Evolutionary conservation across 92 coral and sea anemone species (phyloP).

Genomic region (Micromussa lordhowensis): DNA sequence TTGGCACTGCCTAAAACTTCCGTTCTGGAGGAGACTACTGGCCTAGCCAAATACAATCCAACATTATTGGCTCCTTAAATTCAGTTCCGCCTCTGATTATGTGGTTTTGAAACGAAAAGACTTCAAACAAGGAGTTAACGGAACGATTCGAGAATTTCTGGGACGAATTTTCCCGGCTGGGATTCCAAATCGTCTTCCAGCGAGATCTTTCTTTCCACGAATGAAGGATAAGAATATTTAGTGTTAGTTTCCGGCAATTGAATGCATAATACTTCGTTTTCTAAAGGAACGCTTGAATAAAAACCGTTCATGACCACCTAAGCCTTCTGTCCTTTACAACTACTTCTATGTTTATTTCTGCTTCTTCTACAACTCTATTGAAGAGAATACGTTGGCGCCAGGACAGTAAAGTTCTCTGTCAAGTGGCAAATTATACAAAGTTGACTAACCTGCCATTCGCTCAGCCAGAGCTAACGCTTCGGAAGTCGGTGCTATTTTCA

Average conservation of each 20-base stretch:
- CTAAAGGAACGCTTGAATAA: background rate
- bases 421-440: background rate
- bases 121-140: no score
- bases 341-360: background rate
- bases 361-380: background rate
- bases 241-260: background rate
- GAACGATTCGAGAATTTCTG: background rate
- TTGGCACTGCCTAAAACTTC: background rate
- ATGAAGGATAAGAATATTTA: background rate
- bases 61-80: background rate
- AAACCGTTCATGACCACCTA: background rate
- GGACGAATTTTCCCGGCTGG: background rate
- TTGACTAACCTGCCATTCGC: slow-evolving; percentile 75
- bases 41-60: background rate
- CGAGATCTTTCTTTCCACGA: no score
- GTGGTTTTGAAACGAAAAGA: background rate
- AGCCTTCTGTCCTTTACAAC: background rate
- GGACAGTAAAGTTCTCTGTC: background rate
- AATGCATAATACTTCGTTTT: background rate
- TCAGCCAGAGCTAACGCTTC: slow-evolving; percentile 88
- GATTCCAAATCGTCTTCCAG: background rate
- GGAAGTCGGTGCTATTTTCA: slow-evolving; percentile 64
- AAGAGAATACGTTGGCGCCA: background rate
- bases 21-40: background rate
- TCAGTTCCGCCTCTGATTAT: background rate